These are phyloP conservation scores for Peromyscus attwateri DNA, from an alignment of 2,797 vertebrate genomes.

Conservation along the genomic window DNA sequence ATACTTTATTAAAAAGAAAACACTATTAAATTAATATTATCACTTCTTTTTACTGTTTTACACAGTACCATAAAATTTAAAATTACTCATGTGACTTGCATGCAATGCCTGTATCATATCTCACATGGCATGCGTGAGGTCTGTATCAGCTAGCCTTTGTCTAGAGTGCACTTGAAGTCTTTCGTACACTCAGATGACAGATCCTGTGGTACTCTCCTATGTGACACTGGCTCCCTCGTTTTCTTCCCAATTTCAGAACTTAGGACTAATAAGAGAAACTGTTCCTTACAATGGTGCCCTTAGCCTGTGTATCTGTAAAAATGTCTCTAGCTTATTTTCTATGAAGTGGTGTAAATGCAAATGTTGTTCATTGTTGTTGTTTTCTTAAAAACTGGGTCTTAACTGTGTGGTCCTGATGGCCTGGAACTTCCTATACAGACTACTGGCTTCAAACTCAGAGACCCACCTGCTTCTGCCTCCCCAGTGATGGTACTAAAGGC, in stretches of 20 bases:
- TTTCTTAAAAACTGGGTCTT: background rate
- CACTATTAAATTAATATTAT: background rate
- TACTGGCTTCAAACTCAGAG: background rate
- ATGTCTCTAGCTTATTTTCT: background rate
- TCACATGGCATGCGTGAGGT: too few relatives aligned
- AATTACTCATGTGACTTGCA: background rate
- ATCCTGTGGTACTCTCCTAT: too few relatives aligned
- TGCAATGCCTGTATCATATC: background rate
- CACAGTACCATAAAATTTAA: background rate
- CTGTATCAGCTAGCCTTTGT: too few relatives aligned
- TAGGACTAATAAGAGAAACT: too few relatives aligned
- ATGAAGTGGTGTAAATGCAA: background rate
- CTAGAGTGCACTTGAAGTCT: too few relatives aligned
- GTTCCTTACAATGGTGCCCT: too few relatives aligned
- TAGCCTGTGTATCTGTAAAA: background rate
- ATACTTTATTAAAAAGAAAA: background rate
- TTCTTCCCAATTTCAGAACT: too few relatives aligned
- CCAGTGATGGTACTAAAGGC: background rate
- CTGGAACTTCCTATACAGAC: background rate
- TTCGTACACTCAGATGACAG: too few relatives aligned
- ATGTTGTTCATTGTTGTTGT: background rate
- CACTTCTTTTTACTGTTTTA: constrained; percentile 26
- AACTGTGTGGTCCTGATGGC: background rate
- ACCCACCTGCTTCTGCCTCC: background rate
- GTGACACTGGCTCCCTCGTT: too few relatives aligned